Evolutionary conservation across 2,113 vertebrate species (phyloP), one percentile per base, ranked within the genome.

Genomic region (Eptesicus fuscus): DNA sequence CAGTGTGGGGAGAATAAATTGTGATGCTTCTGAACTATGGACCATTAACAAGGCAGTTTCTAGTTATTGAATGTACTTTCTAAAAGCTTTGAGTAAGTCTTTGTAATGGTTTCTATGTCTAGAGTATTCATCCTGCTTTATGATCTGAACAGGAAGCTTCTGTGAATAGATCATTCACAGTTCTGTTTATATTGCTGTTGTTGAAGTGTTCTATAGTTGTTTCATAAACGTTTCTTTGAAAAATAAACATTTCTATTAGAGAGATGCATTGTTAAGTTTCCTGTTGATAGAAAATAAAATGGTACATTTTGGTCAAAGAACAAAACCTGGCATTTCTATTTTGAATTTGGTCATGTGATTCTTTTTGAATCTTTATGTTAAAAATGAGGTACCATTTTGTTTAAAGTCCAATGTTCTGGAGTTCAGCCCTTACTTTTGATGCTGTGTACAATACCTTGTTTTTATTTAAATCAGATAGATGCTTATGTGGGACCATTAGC

Each of bases 241-340:
- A 87, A 95, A 73, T 80, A 95, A 94, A 63, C 32, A 87, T 83
- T 86, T 93, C 71, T 90, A 23, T 90, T 79, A 78, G 25, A 86
- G 65, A n/a, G 77, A 56, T 32, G 32, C 59, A 59, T 61, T 79
- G 1, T 22, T 22, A 63, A 78, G 5, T 87, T 91, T 95, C 49
- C 80, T 77, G 6, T 95, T 93, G 56, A 67, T 69, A 88, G 77
- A 71, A 90, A 95, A 84, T 79, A 74, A 93, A 96, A 76, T 69
- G 69, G n/a, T 53, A 37, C 37, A 18, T 95, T 91, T 96, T 32
- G 90, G 10, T 92, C 7, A 37, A 80, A 90, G 67, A 89, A 87
- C 44, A 94, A 83, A 80, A 92, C 7, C 32, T 40, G 93, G 37
- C 67, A 37, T 93, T 95, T 77, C 70, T 88, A 78, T 83, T 94